A percentile compares a stretch with the other conserved stretches of the same genome.
Conservation (phyloP, 2,797 vertebrate genomes). For the Rhinichthys osculus region DNA sequence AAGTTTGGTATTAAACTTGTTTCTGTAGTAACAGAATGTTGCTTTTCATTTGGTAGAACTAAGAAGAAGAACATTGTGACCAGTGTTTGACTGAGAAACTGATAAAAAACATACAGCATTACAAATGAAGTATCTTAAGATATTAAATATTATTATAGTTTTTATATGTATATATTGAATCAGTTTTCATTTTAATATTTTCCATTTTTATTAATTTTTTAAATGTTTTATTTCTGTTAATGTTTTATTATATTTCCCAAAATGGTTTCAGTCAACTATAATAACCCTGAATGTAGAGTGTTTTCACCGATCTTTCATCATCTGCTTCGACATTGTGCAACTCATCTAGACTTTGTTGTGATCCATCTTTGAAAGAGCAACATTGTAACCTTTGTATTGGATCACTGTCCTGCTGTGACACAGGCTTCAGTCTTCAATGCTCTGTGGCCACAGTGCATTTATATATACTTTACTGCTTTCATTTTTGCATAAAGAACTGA, state of each 20-base stretch:
- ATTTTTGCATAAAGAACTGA: not conserved
- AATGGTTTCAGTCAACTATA: not conserved
- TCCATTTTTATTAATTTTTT: no score
- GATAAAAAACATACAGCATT: not conserved
- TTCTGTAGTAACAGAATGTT: not conserved
- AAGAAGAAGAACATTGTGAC: not conserved
- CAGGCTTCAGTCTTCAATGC: not conserved
- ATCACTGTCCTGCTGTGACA: not conserved
- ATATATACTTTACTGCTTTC: not conserved
- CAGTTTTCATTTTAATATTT: not conserved
- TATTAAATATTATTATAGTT: not conserved
- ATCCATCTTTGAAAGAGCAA: not conserved
- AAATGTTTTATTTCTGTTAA: no score
- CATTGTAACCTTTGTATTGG: not conserved
- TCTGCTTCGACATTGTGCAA: not conserved
- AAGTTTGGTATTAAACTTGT: not conserved
- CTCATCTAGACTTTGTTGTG: not conserved
- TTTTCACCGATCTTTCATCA: not conserved
- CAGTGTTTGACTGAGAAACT: no score
- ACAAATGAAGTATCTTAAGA: not conserved
- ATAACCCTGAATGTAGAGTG: not conserved
- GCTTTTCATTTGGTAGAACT: not conserved
- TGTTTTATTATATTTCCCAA: not conserved
- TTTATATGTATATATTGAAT: not conserved
- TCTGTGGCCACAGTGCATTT: not conserved